Evolutionary conservation across 2,113 vertebrate genomes (phyloP).

Genomic region (Sorex araneus): DNA sequence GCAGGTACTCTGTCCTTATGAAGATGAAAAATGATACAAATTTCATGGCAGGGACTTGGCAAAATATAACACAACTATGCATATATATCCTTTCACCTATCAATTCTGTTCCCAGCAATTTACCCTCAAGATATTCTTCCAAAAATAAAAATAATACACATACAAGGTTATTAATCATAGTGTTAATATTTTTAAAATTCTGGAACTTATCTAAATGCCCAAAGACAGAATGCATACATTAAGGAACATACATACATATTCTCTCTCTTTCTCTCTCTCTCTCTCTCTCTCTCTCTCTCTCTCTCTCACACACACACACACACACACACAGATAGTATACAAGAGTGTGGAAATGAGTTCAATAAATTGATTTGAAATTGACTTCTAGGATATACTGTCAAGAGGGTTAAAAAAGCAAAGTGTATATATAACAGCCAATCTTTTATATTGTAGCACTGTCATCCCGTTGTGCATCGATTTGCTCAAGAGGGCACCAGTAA

Average conservation of each 20-base stretch:
- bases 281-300: not conserved
- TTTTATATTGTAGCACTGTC: too few species aligned
- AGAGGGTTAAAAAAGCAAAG: too few species aligned
- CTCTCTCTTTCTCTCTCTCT: not conserved
- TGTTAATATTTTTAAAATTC: constrained; percentile 6
- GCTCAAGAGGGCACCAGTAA: too few species aligned
- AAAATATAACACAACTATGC: not conserved
- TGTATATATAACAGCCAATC: too few species aligned
- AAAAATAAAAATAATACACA: not conserved
- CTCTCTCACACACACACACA: too few species aligned
- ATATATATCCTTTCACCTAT: not conserved
- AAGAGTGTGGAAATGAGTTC: not conserved
- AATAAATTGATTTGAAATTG: not conserved
- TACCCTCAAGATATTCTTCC: not conserved
- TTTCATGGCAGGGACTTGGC: not conserved
- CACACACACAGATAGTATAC: too few species aligned
- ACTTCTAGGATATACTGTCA: too few species aligned
- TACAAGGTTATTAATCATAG: not conserved
- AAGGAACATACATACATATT: not conserved
- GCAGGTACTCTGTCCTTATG: not conserved
- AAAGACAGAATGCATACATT: not conserved
- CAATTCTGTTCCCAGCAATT: not conserved
- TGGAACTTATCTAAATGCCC: not conserved
- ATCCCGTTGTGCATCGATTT: too few species aligned
- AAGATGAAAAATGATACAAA: not conserved